Conservation (phyloP, 1,140 invertebrate species). For the Halesus radiatus region DNA sequence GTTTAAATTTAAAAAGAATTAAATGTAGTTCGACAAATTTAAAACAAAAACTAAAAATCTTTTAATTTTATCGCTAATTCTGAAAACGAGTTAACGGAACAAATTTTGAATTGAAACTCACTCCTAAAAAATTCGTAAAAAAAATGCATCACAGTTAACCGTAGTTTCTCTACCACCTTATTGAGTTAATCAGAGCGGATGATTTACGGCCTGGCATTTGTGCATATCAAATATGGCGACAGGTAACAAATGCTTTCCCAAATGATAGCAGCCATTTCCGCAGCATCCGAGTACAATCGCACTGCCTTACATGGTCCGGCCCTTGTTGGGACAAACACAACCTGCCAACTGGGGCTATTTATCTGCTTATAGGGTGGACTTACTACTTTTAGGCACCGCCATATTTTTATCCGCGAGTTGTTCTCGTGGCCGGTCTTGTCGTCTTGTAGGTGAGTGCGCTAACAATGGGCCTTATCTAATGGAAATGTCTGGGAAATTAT, state of each 20-base stretch:
- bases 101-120: too few species aligned
- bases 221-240: constrained; percentile 19
- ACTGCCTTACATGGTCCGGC: not conserved
- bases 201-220: not conserved
- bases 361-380: constrained; percentile 4
- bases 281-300: constrained; percentile 11
- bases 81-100: too few species aligned
- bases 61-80: too few species aligned
- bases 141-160: too few species aligned
- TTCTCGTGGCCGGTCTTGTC: too few species aligned
- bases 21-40: too few species aligned
- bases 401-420: not conserved
- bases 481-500: too few species aligned
- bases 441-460: not conserved
- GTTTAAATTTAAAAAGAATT: too few species aligned
- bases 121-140: too few species aligned
- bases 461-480: not conserved
- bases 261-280: constrained; percentile 18
- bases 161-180: not conserved
- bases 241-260: constrained; percentile 33
- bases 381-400: constrained; percentile 1
- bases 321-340: constrained; percentile 36
- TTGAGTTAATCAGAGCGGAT: constrained; percentile 1
- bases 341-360: constrained; percentile 36
- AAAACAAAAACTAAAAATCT: too few species aligned